Percentiles rank a stretch among this genome's conserved stretches.
phyloP scores from a whole-genome alignment of 2,797 vertebrate species.

The Alauda arvensis region DNA sequence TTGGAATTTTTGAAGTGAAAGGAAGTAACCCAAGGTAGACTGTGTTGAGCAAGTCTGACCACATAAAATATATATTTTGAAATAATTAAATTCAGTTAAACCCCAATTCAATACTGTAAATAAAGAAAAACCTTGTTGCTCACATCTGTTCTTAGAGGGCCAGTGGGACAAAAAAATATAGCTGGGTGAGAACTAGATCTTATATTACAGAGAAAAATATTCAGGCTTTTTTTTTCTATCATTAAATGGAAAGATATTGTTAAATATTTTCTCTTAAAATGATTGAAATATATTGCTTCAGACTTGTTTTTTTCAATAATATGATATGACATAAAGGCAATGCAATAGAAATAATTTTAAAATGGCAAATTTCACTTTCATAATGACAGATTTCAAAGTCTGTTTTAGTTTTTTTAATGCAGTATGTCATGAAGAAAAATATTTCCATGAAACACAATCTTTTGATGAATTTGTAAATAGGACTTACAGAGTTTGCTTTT shows the following conservation, averaged over 20 bases:
- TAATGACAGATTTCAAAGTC: background rate
- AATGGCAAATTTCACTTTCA: background rate
- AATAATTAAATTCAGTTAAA: background rate
- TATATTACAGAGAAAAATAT: background rate
- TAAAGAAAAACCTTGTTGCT: background rate
- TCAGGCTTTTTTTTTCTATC: background rate
- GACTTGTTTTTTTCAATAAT: background rate
- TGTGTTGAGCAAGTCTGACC: background rate
- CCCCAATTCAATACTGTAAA: background rate
- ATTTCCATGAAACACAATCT: conserved; percentile 12
- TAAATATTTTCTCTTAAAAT: background rate
- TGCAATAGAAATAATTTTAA: background rate
- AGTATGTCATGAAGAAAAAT: background rate
- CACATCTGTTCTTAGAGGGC: background rate
- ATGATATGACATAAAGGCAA: background rate
- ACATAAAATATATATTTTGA: background rate
- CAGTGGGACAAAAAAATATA: background rate
- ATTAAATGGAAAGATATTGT: background rate
- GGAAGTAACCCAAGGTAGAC: background rate
- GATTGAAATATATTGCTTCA: background rate
- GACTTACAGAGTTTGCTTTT: background rate
- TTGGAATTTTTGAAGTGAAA: background rate
- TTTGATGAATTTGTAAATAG: conserved; percentile 48
- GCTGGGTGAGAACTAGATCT: background rate
- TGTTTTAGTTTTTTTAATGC: background rate